Percentiles rank a stretch among this genome's conserved stretches.
Evolutionary conservation across 1,140 invertebrate genomes (phyloP).

Genomic region (Cherax quadricarinatus): DNA sequence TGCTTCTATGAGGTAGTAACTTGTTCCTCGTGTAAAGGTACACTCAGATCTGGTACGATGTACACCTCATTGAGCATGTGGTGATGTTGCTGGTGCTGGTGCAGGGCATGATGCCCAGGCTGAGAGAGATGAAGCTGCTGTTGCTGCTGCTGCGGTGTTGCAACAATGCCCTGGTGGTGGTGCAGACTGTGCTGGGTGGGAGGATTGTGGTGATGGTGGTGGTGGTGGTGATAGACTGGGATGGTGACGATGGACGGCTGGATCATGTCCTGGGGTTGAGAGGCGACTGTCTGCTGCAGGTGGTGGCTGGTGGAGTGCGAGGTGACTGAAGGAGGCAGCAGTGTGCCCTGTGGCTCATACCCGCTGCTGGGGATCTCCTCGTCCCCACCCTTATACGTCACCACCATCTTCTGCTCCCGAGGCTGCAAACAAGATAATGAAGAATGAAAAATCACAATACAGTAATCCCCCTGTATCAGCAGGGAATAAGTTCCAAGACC

Average conservation of each 20-base stretch:
- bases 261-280: neutral
- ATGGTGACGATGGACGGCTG: slow-evolving; percentile 5
- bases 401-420: neutral
- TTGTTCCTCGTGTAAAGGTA: neutral
- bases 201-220: neutral
- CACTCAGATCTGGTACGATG: neutral
- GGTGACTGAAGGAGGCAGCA: neutral
- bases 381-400: neutral
- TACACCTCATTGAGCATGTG: neutral
- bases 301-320: neutral
- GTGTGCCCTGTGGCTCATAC: neutral
- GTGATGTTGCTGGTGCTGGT: neutral
- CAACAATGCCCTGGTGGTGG: neutral
- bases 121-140: neutral
- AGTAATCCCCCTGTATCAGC: too few species aligned
- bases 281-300: neutral
- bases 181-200: neutral
- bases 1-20: neutral
- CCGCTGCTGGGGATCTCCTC: neutral
- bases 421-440: neutral
- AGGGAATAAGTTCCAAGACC: too few species aligned
- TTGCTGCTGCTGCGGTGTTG: neutral
- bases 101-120: neutral
- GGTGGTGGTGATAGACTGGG: neutral
- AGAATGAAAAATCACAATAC: too few species aligned